These are phyloP conservation scores for Aspidiotus destructor DNA, from an alignment of 2,888 invertebrate genomes.

Conservation along the genomic window DNA sequence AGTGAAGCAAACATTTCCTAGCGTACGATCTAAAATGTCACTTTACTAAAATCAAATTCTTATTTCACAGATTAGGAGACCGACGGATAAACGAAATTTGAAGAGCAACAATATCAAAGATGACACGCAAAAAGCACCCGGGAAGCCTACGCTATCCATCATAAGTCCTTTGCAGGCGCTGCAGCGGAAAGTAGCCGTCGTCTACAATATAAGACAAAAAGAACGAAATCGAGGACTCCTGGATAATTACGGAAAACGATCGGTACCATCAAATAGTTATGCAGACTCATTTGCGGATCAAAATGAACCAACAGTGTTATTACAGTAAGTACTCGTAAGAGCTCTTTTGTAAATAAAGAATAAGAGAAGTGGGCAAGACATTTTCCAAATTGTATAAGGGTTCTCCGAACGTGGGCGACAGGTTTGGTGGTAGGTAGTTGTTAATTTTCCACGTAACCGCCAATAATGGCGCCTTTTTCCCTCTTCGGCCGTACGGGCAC, in stretches of 20 bases:
- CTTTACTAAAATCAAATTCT: too few species aligned
- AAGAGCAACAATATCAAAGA: conserved; percentile 22
- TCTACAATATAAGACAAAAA: conserved; percentile 20
- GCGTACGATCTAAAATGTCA: too few species aligned
- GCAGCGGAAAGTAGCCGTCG: conserved; percentile 25
- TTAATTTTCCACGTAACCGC: too few species aligned
- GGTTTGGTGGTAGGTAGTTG: too few species aligned
- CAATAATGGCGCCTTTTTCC: too few species aligned
- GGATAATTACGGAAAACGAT: conserved; percentile 21
- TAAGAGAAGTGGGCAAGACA: too few species aligned
- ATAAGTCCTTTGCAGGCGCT: conserved; percentile 22
- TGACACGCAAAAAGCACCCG: conserved; percentile 10
- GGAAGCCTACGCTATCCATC: conserved; percentile 21
- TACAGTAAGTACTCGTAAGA: background rate
- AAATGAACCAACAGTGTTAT: background rate
- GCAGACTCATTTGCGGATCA: background rate
- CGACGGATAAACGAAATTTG: conserved; percentile 14
- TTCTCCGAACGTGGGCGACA: too few species aligned
- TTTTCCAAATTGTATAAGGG: too few species aligned
- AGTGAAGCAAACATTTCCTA: too few species aligned
- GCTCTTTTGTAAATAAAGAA: too few species aligned
- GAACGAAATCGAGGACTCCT: conserved; percentile 16
- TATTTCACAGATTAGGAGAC: conserved; percentile 7
- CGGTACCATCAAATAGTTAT: background rate
- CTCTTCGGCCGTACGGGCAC: too few species aligned